Base-by-base conservation (phyloP, 2,888 invertebrate species). In the Oxytorus armatus region DNA sequence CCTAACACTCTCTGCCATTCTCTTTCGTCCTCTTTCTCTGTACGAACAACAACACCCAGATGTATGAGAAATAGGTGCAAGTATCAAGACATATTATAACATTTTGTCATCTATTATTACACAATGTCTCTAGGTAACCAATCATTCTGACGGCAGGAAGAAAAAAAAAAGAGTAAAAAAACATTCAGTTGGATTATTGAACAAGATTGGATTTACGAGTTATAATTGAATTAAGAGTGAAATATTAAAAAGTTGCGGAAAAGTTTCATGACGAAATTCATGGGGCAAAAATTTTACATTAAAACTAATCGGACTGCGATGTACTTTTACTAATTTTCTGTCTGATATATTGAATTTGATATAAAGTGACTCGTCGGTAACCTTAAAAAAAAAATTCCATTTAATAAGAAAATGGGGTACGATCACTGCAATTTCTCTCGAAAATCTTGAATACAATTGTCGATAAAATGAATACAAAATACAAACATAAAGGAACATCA, bases 1-100 rank as follows among this genome's bases (percentile, higher is more conserved):
- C 63, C 55, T 72, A 79, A 83, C 81, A 82, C 82, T 86, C 82
- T 86, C 21, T 47, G 4, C 39, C 16, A 29, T 73, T 51, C 29
- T 21, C 55, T 33, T 63, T 59, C 44, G 16, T 42, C 68, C 16
- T 36, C 23, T 25, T 25, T 29, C 57, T 21, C 39, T 14, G 18
- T 36, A 55, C 39, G 55, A 47, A 74, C 21, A 5, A 16, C 36
- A 47, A 14, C 0, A 7, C n/a, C 49, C 14, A 33, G 14, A 53
- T 16, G 36, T 55, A 55, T 53, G 63, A 63, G 55, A 69, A 74
- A 74, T 69, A 21, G 33, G 51, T 61, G 59, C 53, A 33, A 33
- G 14, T n/a, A n/a, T n/a, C 51, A 51, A 4, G 36, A 33, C 8
- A 49, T 18, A 47, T 63, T 70, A 70, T 77, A 63, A 69, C 29